These are phyloP conservation scores for Tetraneura akinire DNA, from an alignment of 1,140 invertebrate species.

Conservation along the genomic window DNA sequence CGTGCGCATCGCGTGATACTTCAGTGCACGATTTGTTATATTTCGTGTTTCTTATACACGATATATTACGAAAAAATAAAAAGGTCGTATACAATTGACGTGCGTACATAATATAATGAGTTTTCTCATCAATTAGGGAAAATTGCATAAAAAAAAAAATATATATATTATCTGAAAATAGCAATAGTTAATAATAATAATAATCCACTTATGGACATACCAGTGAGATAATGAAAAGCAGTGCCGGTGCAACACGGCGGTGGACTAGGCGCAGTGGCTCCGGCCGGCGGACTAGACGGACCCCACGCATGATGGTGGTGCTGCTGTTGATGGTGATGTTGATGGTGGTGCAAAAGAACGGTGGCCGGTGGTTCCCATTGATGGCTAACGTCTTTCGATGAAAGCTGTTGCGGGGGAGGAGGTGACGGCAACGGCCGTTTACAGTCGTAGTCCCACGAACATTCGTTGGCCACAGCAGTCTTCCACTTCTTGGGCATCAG, in stretches of 20 bases:
- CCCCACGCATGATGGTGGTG: conserved; percentile 62
- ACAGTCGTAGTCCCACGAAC: conserved; percentile 58
- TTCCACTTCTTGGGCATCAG: conserved; percentile 88
- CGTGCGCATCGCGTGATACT: background rate
- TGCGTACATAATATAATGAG: too few species aligned
- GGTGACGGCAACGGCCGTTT: conserved; percentile 37
- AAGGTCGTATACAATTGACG: too few species aligned
- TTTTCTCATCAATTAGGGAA: too few species aligned
- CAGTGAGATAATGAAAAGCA: conserved; percentile 52
- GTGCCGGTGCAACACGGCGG: conserved; percentile 62
- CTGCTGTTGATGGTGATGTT: conserved; percentile 66
- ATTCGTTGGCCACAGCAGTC: conserved; percentile 72
- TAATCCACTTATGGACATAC: background rate
- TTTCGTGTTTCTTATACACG: too few species aligned
- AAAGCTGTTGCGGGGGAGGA: background rate
- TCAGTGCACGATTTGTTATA: too few species aligned
- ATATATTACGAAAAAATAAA: too few species aligned
- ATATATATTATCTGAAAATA: too few species aligned
- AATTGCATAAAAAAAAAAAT: too few species aligned
- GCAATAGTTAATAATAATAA: background rate
- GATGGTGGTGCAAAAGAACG: conserved; percentile 72
- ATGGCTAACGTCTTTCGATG: background rate
- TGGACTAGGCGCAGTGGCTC: conserved; percentile 71
- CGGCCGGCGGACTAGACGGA: conserved; percentile 72
- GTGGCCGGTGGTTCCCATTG: conserved; percentile 65